Evolutionary conservation across 1,140 invertebrate genomes (phyloP), one percentile per base, ranked within the genome.

Genomic region (Megalopta genalis): DNA sequence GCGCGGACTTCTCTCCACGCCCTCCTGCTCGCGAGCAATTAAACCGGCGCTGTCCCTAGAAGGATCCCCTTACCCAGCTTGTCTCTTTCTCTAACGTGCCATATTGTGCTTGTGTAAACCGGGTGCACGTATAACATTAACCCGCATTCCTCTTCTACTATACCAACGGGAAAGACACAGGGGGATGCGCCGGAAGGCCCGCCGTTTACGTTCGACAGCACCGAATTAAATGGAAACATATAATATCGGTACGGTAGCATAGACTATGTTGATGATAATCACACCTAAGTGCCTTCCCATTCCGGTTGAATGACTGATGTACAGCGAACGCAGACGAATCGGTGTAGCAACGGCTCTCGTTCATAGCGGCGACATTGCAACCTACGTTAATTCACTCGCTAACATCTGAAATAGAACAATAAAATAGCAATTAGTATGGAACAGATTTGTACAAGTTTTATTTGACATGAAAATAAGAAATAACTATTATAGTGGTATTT

Each of bases 271-370:
- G 81, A 86, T 82, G 80, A 86, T 86, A 88, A 87, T 86, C 76
- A 68, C 81, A 92, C 91, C 91, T 92, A 88, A 92, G 83, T 86
- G 88, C 82, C 87, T 92, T 90, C 86, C 91, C 91, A 92, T 91
- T 91, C 86, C 91, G 90, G 83, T 87, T 90, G 84, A 89, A 88
- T 80, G 85, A 83, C 80, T 84, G 87, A 85, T 88, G 84, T 86
- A 90, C 85, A 81, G 75, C 76, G 72, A 89, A 82, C 83, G 88
- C 86, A 69, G 82, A 82, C 82, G 83, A 86, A 80, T 85, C 81
- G 59, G 78, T 71, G 82, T 84, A 86, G 81, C 84, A 85, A 70
- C 81, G 84, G 77, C 82, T 86, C 81, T 85, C 86, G 84, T 70
- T 90, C 89, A 90, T 90, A 81, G 81, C 84, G 80, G 80, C 84